Evolutionary conservation across 2,113 vertebrate species (phyloP), one percentile per base, ranked within the genome.

Genomic region (Amia ocellicauda): DNA sequence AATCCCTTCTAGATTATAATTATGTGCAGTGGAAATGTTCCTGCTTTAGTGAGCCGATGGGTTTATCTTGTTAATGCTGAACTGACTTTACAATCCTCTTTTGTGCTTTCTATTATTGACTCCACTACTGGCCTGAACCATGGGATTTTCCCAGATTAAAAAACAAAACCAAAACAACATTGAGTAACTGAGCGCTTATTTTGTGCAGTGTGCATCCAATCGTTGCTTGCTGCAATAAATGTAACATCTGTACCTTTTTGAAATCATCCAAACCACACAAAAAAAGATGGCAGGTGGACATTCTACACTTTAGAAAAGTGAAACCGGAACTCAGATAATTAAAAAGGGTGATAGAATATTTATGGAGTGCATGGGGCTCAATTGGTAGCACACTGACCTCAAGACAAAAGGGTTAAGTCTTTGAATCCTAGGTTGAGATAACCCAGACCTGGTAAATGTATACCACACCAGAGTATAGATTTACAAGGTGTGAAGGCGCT

Each of bases 361-460:
- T 67, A 51, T 57, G 66, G 69, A 61, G 67, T 70, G 69, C 75
- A 82, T 78, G 79, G 83, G 75, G 64, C 75, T 49, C 10, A 63
- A 54, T 74, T 81, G 71, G 83, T 70, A 77, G 9, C 62, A 63
- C 59, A 59, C 24, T 60, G 24, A 60, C 31, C 24, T 58, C 29
- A 59, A 51, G 60, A 53, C 49, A 68, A 28, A 29, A 41, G 43
- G 10, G 29, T 70, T 76, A 76, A 67, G 60, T 52, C 47, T 68
- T 71, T 60, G 76, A 75, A 75, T 67, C 64, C 50, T 20, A 58
- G 20, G n/a, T 62, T 66, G 62, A 75, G 74, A 79, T 63, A 75
- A 62, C 36, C 19, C 70, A 78, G 73, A 67, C 61, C 60, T 16
- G 3, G 31, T 36, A 36, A 36, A 36, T 36, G 31, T 36, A 36